These are phyloP conservation scores for Varecia variegata DNA, from an alignment of 2,797 vertebrate species.

Conservation along the genomic window DNA sequence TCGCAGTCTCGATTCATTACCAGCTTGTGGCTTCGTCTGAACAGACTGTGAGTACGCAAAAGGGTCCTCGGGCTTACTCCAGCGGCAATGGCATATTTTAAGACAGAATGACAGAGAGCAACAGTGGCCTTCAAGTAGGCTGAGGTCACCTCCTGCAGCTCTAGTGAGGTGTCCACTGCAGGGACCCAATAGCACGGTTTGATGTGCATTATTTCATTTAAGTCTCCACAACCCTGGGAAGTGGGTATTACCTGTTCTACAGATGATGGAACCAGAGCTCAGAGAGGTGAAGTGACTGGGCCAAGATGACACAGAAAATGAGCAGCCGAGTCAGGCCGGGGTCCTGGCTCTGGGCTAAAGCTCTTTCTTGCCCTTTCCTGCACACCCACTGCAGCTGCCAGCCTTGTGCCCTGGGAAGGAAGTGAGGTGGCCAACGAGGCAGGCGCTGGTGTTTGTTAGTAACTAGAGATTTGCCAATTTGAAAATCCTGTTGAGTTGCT, in stretches of 20 bases:
- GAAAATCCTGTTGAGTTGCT: neutral
- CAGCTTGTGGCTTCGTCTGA: neutral
- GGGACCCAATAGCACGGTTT: neutral
- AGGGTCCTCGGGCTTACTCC: neutral
- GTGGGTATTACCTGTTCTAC: neutral
- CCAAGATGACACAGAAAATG: neutral
- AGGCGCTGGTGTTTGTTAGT: neutral
- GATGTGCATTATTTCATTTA: neutral
- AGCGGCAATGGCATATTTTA: neutral
- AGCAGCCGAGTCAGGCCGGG: neutral
- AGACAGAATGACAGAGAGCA: neutral
- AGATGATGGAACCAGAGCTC: neutral
- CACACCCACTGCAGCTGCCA: fast-evolving
- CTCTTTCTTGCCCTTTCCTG: fast-evolving
- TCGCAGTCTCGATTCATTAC: neutral
- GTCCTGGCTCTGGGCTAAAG: neutral
- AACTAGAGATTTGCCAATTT: neutral
- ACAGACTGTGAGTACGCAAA: neutral
- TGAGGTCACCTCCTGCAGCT: neutral
- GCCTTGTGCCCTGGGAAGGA: neutral
- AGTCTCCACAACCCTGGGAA: neutral
- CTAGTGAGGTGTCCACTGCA: neutral
- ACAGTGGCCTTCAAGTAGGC: neutral
- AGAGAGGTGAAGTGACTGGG: neutral
- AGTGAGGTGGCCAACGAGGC: neutral